Base-by-base conservation (phyloP, 1,140 invertebrate genomes). In the Eulimnadia texana region DNA sequence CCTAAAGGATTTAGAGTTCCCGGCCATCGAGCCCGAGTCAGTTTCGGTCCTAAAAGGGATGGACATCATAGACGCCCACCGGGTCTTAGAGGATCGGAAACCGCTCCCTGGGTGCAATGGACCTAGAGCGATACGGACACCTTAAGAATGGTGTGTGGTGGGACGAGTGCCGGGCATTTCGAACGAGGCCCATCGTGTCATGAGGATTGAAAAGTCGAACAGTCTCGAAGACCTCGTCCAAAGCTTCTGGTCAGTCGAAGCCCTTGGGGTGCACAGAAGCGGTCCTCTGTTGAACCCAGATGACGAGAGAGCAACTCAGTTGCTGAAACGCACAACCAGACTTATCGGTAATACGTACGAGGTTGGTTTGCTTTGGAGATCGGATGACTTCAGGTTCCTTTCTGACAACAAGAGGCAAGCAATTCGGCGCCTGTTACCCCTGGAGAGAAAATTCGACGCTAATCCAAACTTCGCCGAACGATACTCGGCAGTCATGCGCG, bases 331-430 rank as follows among this genome's bases (percentile, higher is more conserved):
- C 3, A 60, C 42, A 19, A 60, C 58, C 9, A 23, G 47, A 20
- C 22, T 24, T 19, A 52, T 60, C n/a, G 61, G 63, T 3, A 42
- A 60, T 6, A 13, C 59, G 1, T 66, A 59, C 57, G 64, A 66
- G 58, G 55, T 53, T 1, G 60, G 62, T 3, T 28, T 66, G 1
- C 20, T 65, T 9, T 66, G 65, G 65, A 58, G 54, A 33, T 47
- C 53, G 11, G 64, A 66, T 6, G 16, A 63, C 13, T 19, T 47
- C 0, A 19, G 49, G 3, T n/a, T n/a, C n/a, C 49, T 66, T 1
- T 64, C 65, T 23, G 16, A 58, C 27, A 65, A 60, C 47, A 57
- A 54, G 20, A 23, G n/a, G 1, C 24, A 23, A 10, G 64, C 64
- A 1, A 19, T 65, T 1, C 16, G 23, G 1, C 52, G 65, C 19